Evolutionary conservation across 2,113 vertebrate species (phyloP).

Genomic region (Lycaon pictus): DNA sequence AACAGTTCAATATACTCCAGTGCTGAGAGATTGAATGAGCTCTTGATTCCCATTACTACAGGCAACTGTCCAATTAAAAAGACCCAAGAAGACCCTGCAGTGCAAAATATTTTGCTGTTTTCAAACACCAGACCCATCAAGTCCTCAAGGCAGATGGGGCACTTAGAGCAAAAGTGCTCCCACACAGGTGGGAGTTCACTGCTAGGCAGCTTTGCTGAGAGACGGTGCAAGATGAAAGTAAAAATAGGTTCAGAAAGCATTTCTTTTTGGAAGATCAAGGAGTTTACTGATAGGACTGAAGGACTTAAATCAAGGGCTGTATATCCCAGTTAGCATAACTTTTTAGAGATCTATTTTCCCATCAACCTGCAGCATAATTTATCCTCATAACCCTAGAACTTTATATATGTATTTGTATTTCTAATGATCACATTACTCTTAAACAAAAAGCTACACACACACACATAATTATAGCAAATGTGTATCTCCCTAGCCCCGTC

Average conservation of each 20-base stretch:
- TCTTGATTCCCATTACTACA: conserved; percentile 64
- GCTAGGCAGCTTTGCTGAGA: not conserved
- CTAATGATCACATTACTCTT: conserved; percentile 1
- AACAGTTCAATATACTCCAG: conserved; percentile 49
- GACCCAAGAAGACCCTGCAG: conserved; percentile 62
- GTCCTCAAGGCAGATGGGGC: not conserved
- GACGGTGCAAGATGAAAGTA: conserved; percentile 33
- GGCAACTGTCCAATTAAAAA: conserved; percentile 73
- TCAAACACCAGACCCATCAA: conserved; percentile 57
- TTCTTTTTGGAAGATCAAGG: not conserved
- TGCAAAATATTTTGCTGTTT: conserved; percentile 73
- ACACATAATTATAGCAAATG: not conserved
- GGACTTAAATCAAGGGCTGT: not conserved
- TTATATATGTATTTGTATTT: not conserved
- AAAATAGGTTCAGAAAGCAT: conserved; percentile 47
- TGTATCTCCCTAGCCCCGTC: not conserved
- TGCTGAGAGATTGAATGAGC: conserved; percentile 57
- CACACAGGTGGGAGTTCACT: not conserved
- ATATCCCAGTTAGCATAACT: not conserved
- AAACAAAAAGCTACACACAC: not conserved
- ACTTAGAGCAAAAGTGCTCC: conserved; percentile 23
- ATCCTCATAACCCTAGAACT: not conserved
- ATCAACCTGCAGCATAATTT: conserved; percentile 36
- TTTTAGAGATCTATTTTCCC: conserved; percentile 42
- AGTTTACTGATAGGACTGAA: not conserved